Evolutionary conservation across 1,140 invertebrate genomes (phyloP), one percentile per base, ranked within the genome.

Genomic region (Drosophila punjabiensis): DNA sequence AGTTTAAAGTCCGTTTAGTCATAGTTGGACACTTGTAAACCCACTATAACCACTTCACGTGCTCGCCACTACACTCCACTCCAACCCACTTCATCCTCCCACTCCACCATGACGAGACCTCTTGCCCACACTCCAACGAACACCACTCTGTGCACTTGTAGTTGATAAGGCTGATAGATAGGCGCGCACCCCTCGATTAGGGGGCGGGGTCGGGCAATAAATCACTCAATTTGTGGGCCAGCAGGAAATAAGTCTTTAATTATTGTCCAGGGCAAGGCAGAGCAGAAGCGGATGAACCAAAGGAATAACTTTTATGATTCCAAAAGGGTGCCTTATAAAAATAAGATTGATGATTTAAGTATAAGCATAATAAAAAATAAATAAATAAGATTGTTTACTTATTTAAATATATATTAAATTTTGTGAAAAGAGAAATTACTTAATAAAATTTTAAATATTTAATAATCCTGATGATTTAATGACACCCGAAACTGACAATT

Each of bases 141-240:
- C 50, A 56, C 50, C 41, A 43, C 33, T 73, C 14, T 64, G 70
- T 52, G 61, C 32, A 65, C 60, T 61, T 79, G 28, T 43, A 65
- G 59, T 65, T 70, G 62, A 81, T 81, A 81, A 67, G 61, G 43
- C 59, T 77, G 63, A 52, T 47, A 84, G 52, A 84, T 76, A 76
- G 75, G 66, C 37, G 39, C 35, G 39, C 45, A 18, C 66, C 35
- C 35, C 43, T 32, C 50, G 24, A 41, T 58, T n/a, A 28, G 55
- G 35, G 53, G 55, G 55, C 55, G 55, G 18, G 33, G 39, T 55
- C 45, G 59, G 39, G 47, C 59, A 77, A 69, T 74, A 85, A 86
- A 79, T 78, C 69, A 81, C 63, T 35, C 55, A 60, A 56, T 75
- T 78, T 66, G 58, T 70, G 60, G 68, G 33, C 39, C 50, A 68